phyloP scores from a whole-genome alignment of 1,140 invertebrate species.

The Apis laboriosa region DNA sequence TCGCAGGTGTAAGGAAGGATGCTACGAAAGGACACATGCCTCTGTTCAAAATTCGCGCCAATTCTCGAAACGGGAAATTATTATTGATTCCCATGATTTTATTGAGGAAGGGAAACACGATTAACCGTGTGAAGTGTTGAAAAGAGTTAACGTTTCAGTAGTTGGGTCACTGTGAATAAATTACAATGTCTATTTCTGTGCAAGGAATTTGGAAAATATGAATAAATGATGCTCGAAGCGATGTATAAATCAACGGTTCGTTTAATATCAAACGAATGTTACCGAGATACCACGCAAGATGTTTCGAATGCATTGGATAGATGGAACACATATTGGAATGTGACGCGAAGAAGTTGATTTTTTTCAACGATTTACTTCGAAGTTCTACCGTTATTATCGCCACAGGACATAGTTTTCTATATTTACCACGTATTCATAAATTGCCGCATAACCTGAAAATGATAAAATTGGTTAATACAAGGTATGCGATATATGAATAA shows the following conservation, averaged over 20 bases:
- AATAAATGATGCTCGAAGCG: not conserved
- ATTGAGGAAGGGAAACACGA: too few relatives aligned
- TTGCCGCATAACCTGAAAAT: not conserved
- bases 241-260: not conserved
- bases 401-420: not conserved
- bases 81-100: too few relatives aligned
- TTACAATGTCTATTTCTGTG: too few relatives aligned
- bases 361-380: not conserved
- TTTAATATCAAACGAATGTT: not conserved
- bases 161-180: too few relatives aligned
- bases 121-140: too few relatives aligned
- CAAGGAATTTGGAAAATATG: too few relatives aligned
- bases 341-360: too few relatives aligned
- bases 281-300: not conserved
- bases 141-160: too few relatives aligned
- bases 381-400: not conserved
- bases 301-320: not conserved
- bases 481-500: not conserved
- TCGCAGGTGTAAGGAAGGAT: too few relatives aligned
- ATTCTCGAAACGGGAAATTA: too few relatives aligned
- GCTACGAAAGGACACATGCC: not conserved
- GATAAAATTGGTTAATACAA: not conserved
- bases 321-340: too few relatives aligned
- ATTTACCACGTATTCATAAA: not conserved
- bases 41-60: too few relatives aligned